Percentiles rank a stretch among this genome's conserved stretches.
Conservation (phyloP, 2,797 vertebrate genomes). For the Neosilurus mollespiculum region DNA sequence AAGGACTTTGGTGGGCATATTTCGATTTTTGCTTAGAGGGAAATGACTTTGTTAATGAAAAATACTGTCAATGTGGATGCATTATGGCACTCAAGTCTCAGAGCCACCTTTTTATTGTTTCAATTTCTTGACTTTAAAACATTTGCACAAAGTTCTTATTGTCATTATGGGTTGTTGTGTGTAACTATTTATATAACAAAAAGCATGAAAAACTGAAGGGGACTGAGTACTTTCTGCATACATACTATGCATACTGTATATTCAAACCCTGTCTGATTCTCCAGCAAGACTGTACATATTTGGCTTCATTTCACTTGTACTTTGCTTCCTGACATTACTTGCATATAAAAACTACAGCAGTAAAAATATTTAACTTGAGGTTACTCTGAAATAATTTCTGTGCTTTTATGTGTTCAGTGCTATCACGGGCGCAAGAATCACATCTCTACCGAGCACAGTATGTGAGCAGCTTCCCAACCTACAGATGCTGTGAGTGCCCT, state of each 20-base stretch:
- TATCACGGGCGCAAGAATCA: constrained; percentile 87
- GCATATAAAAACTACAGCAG: not conserved
- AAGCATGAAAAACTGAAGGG: not conserved
- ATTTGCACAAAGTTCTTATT: not conserved
- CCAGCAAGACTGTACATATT: not conserved
- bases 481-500: constrained; percentile 84
- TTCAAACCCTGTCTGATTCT: not conserved
- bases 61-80: too few species aligned
- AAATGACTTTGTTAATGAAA: too few species aligned
- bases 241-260: not conserved
- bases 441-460: constrained; percentile 78
- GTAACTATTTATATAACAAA: not conserved
- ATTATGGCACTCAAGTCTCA: too few species aligned
- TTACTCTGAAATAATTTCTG: not conserved
- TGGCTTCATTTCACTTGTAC: not conserved
- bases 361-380: not conserved
- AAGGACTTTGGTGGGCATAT: too few species aligned
- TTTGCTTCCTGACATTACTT: not conserved
- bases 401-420: constrained; percentile 72
- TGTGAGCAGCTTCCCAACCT: constrained; percentile 89
- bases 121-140: too few species aligned
- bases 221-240: not conserved
- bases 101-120: too few species aligned
- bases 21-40: too few species aligned
- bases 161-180: not conserved